Evolutionary conservation across 1,140 invertebrate genomes (phyloP).

Genomic region (Dermatophagoides farinae): DNA sequence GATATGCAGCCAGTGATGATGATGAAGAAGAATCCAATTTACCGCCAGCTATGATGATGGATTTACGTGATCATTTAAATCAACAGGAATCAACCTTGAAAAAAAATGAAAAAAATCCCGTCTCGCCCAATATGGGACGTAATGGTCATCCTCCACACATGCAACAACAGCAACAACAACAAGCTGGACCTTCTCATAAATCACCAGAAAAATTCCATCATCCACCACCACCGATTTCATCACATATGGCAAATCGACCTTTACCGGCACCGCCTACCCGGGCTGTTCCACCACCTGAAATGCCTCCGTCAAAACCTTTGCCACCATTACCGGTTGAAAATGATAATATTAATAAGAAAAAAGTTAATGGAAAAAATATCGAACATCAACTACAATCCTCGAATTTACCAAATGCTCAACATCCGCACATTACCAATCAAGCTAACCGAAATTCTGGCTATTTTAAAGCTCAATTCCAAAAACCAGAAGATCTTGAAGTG

Average conservation of each 20-base stretch:
- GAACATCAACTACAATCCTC: constrained; percentile 15
- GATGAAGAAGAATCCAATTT: constrained; percentile 27
- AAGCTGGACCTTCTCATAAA: constrained; percentile 7
- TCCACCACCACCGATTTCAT: not conserved
- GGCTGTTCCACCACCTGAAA: constrained; percentile 40
- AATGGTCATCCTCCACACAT: not conserved
- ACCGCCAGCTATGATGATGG: constrained; percentile 6
- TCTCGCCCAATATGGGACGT: not conserved
- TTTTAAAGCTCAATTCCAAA: constrained; percentile 19
- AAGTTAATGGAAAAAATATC: constrained; percentile 33
- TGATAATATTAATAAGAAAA: constrained; percentile 19
- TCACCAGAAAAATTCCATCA: not conserved
- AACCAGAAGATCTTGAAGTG: constrained; percentile 51
- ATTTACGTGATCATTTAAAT: not conserved
- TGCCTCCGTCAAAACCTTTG: constrained; percentile 47
- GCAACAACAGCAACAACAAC: not conserved
- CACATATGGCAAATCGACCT: constrained; percentile 62
- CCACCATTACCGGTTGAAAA: constrained; percentile 59
- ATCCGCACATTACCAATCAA: constrained; percentile 12
- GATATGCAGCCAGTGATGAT: constrained; percentile 24
- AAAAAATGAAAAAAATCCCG: constrained; percentile 14
- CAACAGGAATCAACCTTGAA: constrained; percentile 14
- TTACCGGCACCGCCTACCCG: constrained; percentile 70
- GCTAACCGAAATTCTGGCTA: constrained; percentile 19
- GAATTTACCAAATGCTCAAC: not conserved